A percentile compares a stretch with the other conserved stretches of the same genome.
These are phyloP conservation scores for Tachina grossa DNA, from an alignment of 2,888 invertebrate genomes.

Conservation along the genomic window DNA sequence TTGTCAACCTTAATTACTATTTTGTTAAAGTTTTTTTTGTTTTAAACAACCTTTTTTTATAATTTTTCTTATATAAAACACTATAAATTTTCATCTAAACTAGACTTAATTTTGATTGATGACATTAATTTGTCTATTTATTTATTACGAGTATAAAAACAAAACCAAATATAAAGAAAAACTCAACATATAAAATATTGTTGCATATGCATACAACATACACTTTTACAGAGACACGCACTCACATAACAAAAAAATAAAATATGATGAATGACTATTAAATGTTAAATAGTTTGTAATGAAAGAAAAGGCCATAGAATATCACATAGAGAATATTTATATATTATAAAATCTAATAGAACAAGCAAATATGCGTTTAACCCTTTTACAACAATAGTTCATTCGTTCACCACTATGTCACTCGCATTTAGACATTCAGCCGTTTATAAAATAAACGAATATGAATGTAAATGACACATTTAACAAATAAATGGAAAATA, in stretches of 20 bases:
- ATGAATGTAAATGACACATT: conserved; percentile 52
- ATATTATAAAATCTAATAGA: conserved; percentile 28
- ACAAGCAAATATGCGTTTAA: conserved; percentile 62
- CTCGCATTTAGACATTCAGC: conserved; percentile 3
- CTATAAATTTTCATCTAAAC: conserved; percentile 61
- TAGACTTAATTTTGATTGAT: conserved; percentile 73
- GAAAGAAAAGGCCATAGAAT: conserved; percentile 57
- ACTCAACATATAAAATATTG: conserved; percentile 22
- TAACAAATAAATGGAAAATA: conserved; percentile 18
- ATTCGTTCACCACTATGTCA: conserved; percentile 35
- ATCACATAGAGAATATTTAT: conserved; percentile 19
- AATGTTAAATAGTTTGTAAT: conserved; percentile 60
- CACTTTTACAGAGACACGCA: conserved; percentile 2
- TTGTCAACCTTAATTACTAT: too few species aligned
- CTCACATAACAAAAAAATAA: conserved; percentile 26
- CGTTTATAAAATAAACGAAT: conserved; percentile 4
- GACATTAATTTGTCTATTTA: conserved; percentile 73
- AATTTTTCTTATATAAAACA: conserved; percentile 36
- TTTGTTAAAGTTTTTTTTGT: neutral
- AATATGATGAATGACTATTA: conserved; percentile 70
- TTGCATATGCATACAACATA: conserved; percentile 50
- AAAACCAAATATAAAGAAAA: conserved; percentile 15
- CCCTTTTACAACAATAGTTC: conserved; percentile 57
- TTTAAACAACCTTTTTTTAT: conserved; percentile 12
- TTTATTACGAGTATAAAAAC: conserved; percentile 27